phyloP scores from a whole-genome alignment of 2,888 invertebrate species.

The Criorhina ranunculi region DNA sequence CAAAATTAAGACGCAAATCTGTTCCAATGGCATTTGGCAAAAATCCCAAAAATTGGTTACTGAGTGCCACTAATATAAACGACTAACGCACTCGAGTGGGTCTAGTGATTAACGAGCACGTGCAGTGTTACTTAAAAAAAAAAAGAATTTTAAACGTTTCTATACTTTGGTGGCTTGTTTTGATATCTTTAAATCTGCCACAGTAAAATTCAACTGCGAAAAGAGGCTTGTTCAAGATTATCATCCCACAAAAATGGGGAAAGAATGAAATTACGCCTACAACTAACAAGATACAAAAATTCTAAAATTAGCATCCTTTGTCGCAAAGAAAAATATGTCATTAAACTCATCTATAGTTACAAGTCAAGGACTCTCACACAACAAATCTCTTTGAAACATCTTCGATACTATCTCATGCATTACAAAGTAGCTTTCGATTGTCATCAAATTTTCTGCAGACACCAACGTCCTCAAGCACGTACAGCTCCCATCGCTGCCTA shows the following conservation, averaged over 20 bases:
- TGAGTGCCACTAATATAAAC: slow-evolving; percentile 17
- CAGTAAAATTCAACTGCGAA: too few species aligned
- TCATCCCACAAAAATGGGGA: background rate
- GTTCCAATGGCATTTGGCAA: slow-evolving; percentile 59
- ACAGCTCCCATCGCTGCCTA: slow-evolving; percentile 16
- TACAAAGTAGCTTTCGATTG: slow-evolving; percentile 8
- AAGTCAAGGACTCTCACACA: slow-evolving; percentile 21
- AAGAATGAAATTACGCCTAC: background rate
- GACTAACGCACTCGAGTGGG: slow-evolving; percentile 29
- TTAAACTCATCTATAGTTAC: slow-evolving; percentile 11
- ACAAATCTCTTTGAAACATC: slow-evolving; percentile 7
- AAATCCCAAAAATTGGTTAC: slow-evolving; percentile 27
- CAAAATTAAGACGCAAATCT: slow-evolving; percentile 37
- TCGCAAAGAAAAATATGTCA: slow-evolving; percentile 21
- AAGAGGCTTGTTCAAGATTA: background rate
- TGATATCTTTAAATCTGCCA: too few species aligned
- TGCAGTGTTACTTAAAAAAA: background rate
- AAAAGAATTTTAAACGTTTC: too few species aligned
- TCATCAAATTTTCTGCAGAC: slow-evolving; percentile 38
- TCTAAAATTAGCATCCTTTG: background rate
- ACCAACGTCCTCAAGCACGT: slow-evolving; percentile 65
- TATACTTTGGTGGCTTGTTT: too few species aligned
- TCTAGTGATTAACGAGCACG: slow-evolving; percentile 13
- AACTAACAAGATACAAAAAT: background rate
- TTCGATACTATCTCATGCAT: background rate